Evolutionary conservation across 2,888 invertebrate species (phyloP), one percentile per base, ranked within the genome.

Genomic region (Chymomyza amoena): DNA sequence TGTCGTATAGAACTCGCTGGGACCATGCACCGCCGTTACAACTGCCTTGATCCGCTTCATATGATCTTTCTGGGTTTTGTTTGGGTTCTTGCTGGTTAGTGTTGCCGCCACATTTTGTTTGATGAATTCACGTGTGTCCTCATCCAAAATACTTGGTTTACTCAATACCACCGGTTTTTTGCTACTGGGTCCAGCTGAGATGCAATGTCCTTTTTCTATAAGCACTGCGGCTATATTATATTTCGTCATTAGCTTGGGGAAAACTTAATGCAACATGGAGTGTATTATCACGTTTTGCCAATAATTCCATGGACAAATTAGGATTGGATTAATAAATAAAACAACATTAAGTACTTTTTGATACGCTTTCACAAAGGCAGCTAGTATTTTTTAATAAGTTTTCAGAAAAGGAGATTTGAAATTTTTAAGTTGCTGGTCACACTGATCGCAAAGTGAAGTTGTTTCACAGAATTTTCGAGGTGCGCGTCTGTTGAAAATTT

Each of bases 1-100:
- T 0, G 93, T 92, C 0, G 95, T 91, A 78, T 95, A 95, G 72
- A 96, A 93, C 50, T 93, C 92, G 15, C 93, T 93, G 0, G 95
- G 95, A 6, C 93, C 93, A 10, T 92, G 90, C 32, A 93, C 92
- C 51, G 93, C 91, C 0, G 93, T 80, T 1, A 95, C 79, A 72
- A 92, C 91, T 0, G 94, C 70, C 0, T 69, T 25, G 7, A 77
- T 68, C 13, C 87, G 84, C 62, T 81, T 76, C 0, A 72, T 32
- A n/a, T 13, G 62, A 6, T 71, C 18, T 5, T 15, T 57, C 28
- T 25, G 20, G 20, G 13, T 7, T 15, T 54, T 7, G 36, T 54
- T n/a, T 60, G 61, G 20, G 9, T 63, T 62, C 62, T 25, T 9
- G 64, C 16, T 15, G 3, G 18, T 20, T 6, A 54, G 54, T n/a